These are phyloP conservation scores for Cheilosia urbana DNA, from an alignment of 2,888 invertebrate genomes.

Conservation along the genomic window DNA sequence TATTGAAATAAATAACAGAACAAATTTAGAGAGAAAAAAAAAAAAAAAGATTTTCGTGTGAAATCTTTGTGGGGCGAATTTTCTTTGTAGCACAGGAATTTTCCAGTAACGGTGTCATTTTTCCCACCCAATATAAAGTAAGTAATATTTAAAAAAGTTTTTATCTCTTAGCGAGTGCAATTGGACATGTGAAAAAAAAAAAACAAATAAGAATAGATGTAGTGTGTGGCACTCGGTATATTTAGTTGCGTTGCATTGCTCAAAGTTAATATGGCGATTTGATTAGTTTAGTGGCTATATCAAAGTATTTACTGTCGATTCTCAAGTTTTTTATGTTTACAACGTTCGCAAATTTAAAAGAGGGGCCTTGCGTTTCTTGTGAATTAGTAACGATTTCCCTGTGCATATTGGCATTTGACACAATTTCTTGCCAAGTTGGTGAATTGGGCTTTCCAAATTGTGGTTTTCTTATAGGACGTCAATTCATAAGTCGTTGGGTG, in stretches of 20 bases:
- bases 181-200: conserved; percentile 30
- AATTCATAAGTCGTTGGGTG: not conserved
- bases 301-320: conserved; percentile 7
- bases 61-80: conserved; percentile 29
- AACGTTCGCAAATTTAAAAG: conserved; percentile 8
- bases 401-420: conserved; percentile 9
- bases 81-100: conserved; percentile 43
- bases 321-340: not conserved
- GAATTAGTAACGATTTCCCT: conserved; percentile 36
- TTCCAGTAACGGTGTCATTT: conserved; percentile 46
- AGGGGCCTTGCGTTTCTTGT: conserved; percentile 2
- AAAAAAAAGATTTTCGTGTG: conserved; percentile 29
- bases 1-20: conserved; percentile 24
- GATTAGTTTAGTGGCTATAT: not conserved
- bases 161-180: conserved; percentile 12
- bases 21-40: conserved; percentile 17
- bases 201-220: conserved; percentile 22
- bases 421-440: conserved; percentile 20
- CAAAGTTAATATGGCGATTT: conserved; percentile 22
- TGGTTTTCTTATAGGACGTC: conserved; percentile 14
- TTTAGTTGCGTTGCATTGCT: conserved; percentile 30
- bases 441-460: not conserved
- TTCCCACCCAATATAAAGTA: conserved; percentile 39
- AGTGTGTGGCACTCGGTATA: conserved; percentile 11
- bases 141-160: conserved; percentile 43